A percentile compares a stretch with the other conserved stretches of the same genome.
Evolutionary conservation across 2,888 invertebrate genomes (phyloP).

Genomic region (Caenorhabditis sp.): DNA sequence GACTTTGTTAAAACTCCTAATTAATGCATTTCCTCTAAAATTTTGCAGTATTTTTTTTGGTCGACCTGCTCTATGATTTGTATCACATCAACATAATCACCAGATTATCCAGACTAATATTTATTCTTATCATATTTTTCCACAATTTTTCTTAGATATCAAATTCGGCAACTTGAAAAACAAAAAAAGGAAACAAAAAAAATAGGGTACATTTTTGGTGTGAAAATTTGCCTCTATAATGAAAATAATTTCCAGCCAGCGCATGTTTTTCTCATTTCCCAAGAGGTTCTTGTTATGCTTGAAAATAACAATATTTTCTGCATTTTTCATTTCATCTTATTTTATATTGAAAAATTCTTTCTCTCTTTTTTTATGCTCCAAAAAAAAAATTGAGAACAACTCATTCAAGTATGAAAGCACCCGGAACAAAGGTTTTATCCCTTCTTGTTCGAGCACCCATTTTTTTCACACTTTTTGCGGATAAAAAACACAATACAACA

Average conservation of each 20-base stretch:
- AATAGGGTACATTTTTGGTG: too few species aligned
- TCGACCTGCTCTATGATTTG: too few species aligned
- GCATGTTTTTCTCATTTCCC: background rate
- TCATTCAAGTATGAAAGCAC: background rate
- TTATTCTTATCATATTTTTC: too few species aligned
- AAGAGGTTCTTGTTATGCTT: background rate
- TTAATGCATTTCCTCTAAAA: background rate
- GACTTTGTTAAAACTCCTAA: background rate
- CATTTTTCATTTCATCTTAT: background rate
- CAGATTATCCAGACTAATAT: too few species aligned
- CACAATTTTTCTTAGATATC: too few species aligned
- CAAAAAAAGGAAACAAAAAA: too few species aligned
- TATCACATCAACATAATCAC: too few species aligned
- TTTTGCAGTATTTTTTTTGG: too few species aligned
- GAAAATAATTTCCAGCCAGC: background rate
- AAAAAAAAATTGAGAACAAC: background rate
- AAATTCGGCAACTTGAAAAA: too few species aligned
- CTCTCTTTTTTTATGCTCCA: background rate
- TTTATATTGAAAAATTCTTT: background rate
- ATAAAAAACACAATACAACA: background rate
- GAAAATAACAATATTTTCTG: background rate
- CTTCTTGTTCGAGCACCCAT: background rate
- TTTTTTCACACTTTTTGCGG: background rate
- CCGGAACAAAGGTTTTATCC: background rate
- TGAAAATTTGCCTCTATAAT: background rate